Evolutionary conservation across 2,797 vertebrate species (phyloP), one percentile per base, ranked within the genome.

Genomic region (Linurgus olivaceus): DNA sequence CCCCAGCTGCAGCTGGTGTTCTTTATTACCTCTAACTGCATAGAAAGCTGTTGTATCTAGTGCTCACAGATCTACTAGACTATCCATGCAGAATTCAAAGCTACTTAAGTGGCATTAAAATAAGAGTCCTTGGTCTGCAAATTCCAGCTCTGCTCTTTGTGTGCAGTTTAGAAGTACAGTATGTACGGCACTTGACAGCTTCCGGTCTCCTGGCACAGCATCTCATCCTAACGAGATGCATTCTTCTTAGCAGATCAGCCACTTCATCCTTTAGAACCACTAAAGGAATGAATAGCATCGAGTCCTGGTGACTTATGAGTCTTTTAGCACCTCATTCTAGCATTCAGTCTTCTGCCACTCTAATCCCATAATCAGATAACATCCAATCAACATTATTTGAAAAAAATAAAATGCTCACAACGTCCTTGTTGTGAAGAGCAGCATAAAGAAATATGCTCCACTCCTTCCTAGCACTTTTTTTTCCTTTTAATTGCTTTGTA

Each of bases 211-310:
- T 84, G 79, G 63, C 68, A 88, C 50, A 77, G 68, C 45, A 71
- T 75, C 80, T 85, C 79, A 68, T 40, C 87, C 57, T 92, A 94
- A 82, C 0, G 0, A 93, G 81, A 92, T 44, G 42, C 42, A n/a
- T 86, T 75, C 70, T 70, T 92, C 66, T 71, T 71, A 77, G 75
- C 44, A 83, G 68, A 85, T 91, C 91, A 96, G 67, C 59, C 84
- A 79, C 74, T 91, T 92, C 89, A 91, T 82, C 78, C 81, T 89
- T 87, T 44, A 88, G 75, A 92, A 91, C 28, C 35, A 55, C 24
- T 45, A 54, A 93, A 78, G 51, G 74, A 88, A 88, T 44, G 70
- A 85, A 85, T 65, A 14, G 2, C 44, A 79, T 59, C 1, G 4
- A 79, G 68, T 74, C 42, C 57, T 93, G 33, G 15, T 45, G 52